Evolutionary conservation across 1,140 invertebrate species (phyloP).

Genomic region (Drosophila kurseongensis): DNA sequence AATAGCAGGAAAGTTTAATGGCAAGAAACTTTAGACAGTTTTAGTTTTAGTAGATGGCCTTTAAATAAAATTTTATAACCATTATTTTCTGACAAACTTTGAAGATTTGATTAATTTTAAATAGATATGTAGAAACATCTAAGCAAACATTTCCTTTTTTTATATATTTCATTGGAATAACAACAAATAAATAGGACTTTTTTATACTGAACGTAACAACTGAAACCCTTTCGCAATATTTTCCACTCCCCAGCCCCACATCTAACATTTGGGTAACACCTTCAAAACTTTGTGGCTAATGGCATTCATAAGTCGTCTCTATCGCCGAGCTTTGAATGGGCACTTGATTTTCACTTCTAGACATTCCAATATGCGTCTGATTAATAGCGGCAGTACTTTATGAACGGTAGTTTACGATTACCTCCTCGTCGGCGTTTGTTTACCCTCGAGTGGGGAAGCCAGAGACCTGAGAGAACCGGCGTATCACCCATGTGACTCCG

Average conservation of each 20-base stretch:
- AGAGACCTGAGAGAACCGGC: slow-evolving; percentile 16
- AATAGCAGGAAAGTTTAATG: no score
- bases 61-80: no score
- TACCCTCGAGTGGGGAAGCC: slow-evolving; percentile 13
- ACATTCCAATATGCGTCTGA: slow-evolving; percentile 26
- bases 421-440: slow-evolving; percentile 42
- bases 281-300: background rate
- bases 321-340: background rate
- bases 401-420: slow-evolving; percentile 17
- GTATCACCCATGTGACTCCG: slow-evolving; percentile 34
- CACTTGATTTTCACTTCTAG: slow-evolving; percentile 13
- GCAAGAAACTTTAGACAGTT: no score
- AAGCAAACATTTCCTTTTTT: no score
- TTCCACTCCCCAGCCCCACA: background rate
- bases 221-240: background rate
- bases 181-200: no score
- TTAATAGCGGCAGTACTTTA: slow-evolving; percentile 25
- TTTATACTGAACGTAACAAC: no score
- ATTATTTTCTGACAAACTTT: no score
- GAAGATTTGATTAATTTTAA: no score
- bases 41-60: no score
- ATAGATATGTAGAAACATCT: no score
- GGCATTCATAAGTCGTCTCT: background rate
- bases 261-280: background rate
- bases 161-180: no score